Percentiles rank a stretch among this genome's conserved stretches.
Conservation (phyloP, 2,888 invertebrate species). For the Scrobipalpa costella region DNA sequence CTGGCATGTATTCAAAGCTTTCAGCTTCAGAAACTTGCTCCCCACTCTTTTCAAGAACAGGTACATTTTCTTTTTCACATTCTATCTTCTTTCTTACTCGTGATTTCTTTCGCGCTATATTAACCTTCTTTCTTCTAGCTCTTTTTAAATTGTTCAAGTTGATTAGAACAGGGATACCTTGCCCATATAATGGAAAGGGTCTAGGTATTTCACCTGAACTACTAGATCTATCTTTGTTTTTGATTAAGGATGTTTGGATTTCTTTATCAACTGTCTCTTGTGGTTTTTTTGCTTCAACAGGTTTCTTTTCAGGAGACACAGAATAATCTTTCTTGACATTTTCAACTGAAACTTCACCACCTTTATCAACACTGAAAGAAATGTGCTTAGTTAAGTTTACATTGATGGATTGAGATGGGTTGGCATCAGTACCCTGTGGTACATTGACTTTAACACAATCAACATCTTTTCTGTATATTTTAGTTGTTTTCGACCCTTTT, state of each 20-base stretch:
- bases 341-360: conserved; percentile 59
- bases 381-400: conserved; percentile 74
- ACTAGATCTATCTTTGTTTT: conserved; percentile 40
- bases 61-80: conserved; percentile 45
- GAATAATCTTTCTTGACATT: conserved; percentile 54
- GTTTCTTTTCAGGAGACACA: conserved; percentile 53
- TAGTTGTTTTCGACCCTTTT: conserved; percentile 62
- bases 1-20: conserved; percentile 85
- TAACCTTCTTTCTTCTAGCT: conserved; percentile 53
- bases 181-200: conserved; percentile 35
- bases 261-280: conserved; percentile 58
- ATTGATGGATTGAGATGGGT: conserved; percentile 58
- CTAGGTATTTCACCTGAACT: conserved; percentile 36
- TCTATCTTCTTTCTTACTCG: conserved; percentile 44
- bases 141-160: conserved; percentile 63
- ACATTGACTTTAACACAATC: conserved; percentile 67
- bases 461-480: conserved; percentile 63
- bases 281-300: conserved; percentile 43
- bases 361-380: conserved; percentile 71
- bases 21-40: conserved; percentile 80
- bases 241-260: conserved; percentile 63
- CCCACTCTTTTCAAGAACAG: conserved; percentile 54
- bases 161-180: conserved; percentile 60
- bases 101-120: conserved; percentile 46
- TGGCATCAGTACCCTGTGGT: conserved; percentile 51